Evolutionary conservation across 1,140 invertebrate genomes (phyloP), one percentile per base, ranked within the genome.

Genomic region (Paraescarpia echinospica): DNA sequence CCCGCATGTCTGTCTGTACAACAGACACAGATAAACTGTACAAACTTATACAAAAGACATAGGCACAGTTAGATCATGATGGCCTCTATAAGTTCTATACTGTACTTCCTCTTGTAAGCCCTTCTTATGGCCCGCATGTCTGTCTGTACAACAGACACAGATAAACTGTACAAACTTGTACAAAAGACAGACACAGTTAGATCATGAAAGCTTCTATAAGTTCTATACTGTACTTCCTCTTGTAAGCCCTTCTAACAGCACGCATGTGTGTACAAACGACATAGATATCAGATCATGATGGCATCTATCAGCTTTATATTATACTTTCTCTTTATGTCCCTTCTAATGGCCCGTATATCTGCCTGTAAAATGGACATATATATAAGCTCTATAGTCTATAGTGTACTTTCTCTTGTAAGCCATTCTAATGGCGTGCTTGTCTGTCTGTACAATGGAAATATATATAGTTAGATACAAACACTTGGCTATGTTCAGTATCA

Each of bases 361-460:
- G 77, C 48, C 91, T 92, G 35, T 59, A 41, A 4, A 41, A 41
- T 41, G 41, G 12, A 41, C 41, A 41, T 41, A 41, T 4, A 33
- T 14, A 33, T 14, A 89, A 14, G 94, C 94, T 41, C 92, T 90
- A n/a, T 95, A 91, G n/a, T 95, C 95, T 31, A 93, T 93, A 93
- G 93, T 94, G 93, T 95, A 95, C 89, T 95, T 94, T 92, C 94
- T 95, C 92, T 95, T 95, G 93, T 95, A 95, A 0, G 94, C 94
- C 92, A 94, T 95, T 77, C 93, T 93, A 4, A 41, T 41, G 31
- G 33, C 33, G 2, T 12, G 35, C 33, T 8, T n/a, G 31, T 34
- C n/a, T 35, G n/a, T 91, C 33, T 35, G 41, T 41, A 41, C 41
- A 41, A 41, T 41, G 41, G 12, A 41, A 4, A 41, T 41, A 41